A percentile compares a stretch with the other conserved stretches of the same genome.
These are phyloP conservation scores for Apamea sordens DNA, from an alignment of 2,888 invertebrate species.

Conservation along the genomic window DNA sequence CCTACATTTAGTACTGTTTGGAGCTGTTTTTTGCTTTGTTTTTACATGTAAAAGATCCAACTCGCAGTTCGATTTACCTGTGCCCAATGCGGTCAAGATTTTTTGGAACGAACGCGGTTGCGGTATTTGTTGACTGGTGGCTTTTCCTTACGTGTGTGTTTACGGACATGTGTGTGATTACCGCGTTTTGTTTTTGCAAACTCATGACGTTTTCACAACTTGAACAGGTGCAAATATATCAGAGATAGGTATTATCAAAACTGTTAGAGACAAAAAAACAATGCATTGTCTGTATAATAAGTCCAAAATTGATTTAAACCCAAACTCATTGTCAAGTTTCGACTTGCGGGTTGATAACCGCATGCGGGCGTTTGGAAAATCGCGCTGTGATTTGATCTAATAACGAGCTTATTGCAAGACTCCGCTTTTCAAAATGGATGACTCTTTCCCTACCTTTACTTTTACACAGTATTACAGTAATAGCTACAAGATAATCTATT, in stretches of 20 bases:
- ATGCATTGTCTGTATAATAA: not conserved
- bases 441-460: constrained; percentile 12
- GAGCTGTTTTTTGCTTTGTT: constrained; percentile 22
- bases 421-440: constrained; percentile 23
- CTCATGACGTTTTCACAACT: not conserved
- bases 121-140: not conserved
- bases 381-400: not conserved
- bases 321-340: not conserved
- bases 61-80: constrained; percentile 1
- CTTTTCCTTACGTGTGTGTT: not conserved
- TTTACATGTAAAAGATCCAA: not conserved
- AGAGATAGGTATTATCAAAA: too few species aligned
- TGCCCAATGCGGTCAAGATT: not conserved
- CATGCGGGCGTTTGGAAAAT: not conserved
- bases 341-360: not conserved
- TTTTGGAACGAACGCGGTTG: not conserved
- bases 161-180: not conserved
- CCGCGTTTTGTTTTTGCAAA: not conserved
- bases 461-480: constrained; percentile 28
- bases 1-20: constrained; percentile 35
- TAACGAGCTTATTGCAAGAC: constrained; percentile 25
- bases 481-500: constrained; percentile 17
- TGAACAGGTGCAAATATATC: not conserved
- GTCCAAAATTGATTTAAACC: not conserved
- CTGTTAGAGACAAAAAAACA: too few species aligned